Percentiles rank a stretch among this genome's conserved stretches.
These are phyloP conservation scores for Gobio gobio DNA, from an alignment of 2,113 vertebrate genomes.

Conservation along the genomic window DNA sequence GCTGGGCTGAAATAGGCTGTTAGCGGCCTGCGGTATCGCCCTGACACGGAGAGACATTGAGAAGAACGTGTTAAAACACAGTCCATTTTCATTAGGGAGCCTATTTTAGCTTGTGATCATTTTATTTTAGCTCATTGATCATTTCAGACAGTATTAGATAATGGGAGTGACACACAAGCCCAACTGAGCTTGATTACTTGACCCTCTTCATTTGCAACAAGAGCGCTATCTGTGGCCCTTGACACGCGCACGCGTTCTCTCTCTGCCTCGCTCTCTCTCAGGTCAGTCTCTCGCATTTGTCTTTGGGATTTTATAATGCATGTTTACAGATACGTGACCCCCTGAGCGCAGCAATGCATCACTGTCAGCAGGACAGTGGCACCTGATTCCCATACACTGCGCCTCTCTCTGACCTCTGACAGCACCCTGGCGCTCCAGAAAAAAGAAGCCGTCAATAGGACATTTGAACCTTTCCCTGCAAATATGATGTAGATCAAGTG, in stretches of 20 bases:
- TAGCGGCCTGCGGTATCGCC: conserved; percentile 76
- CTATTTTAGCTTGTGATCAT: conserved; percentile 92
- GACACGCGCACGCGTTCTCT: conserved; percentile 27
- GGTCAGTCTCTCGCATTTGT: conserved; percentile 87
- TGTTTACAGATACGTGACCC: conserved; percentile 98
- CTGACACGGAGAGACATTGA: conserved; percentile 70
- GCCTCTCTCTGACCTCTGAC: conserved; percentile 82
- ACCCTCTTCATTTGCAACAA: conserved; percentile 88
- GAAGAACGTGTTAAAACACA: conserved; percentile 76
- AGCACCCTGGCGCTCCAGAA: conserved; percentile 67
- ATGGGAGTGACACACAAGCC: conserved; percentile 84
- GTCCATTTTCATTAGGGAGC: conserved; percentile 90
- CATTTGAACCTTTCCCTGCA: conserved; percentile 71
- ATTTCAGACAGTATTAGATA: conserved; percentile 85
- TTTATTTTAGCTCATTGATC: conserved; percentile 89
- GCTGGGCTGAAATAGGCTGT: conserved; percentile 58
- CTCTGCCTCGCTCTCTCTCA: conserved; percentile 68
- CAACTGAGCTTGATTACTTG: conserved; percentile 86
- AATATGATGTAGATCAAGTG: conserved; percentile 66
- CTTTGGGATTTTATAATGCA: conserved; percentile 99
- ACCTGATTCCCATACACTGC: conserved; percentile 84
- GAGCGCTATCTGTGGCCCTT: conserved; percentile 74
- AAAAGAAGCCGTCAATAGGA: conserved; percentile 78
- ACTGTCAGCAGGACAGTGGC: conserved; percentile 93
- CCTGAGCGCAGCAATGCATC: conserved; percentile 92